Base-by-base conservation (phyloP, 2,888 invertebrate species). In the Perizoma affinitatum region DNA sequence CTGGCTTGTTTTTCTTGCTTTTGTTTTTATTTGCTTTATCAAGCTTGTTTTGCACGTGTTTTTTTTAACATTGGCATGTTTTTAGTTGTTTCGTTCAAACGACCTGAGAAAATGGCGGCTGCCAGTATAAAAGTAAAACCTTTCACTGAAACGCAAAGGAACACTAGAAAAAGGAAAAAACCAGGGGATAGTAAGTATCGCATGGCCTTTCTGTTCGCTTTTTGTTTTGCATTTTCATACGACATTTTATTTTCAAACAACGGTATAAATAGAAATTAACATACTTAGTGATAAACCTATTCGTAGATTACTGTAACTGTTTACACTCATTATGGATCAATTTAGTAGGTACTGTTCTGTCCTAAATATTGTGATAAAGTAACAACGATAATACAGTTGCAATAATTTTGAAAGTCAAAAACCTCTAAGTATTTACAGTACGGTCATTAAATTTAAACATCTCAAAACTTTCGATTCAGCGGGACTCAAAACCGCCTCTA, bases 21-120 rank as follows among this genome's bases (percentile, higher is more conserved):
- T 48, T 22, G 22, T 22, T 22, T n/a, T 22, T 22, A 22, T 22
- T 22, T 22, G 22, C 22, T 34, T 34, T 36, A 22, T 47, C 36
- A 38, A 44, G 44, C 44, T 52, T 11, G 36, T 53, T 42, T 65
- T 64, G 66, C 69, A 70, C 66, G 68, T 68, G 71, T 69, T 66
- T 71, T 70, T 59, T 73, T 70, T 68, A 68, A 73, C 64, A 59
- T 68, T 49, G 65, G 83, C 78, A 80, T 87, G 84, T 87, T 91
- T 83, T 93, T 94, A 96, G 96, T 96, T 93, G 96, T 97, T 89
- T 96, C 97, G 77, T 97, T 96, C 95, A 97, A 96, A 95, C 96
- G 96, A 86, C 93, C 94, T 73, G 93, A 93, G 76, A 88, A 81
- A 77, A 83, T 86, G 59, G 79, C 75, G 10, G 70, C 82, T n/a